Base-by-base conservation (phyloP, 2,888 invertebrate genomes). In the Cetonia aurata region DNA sequence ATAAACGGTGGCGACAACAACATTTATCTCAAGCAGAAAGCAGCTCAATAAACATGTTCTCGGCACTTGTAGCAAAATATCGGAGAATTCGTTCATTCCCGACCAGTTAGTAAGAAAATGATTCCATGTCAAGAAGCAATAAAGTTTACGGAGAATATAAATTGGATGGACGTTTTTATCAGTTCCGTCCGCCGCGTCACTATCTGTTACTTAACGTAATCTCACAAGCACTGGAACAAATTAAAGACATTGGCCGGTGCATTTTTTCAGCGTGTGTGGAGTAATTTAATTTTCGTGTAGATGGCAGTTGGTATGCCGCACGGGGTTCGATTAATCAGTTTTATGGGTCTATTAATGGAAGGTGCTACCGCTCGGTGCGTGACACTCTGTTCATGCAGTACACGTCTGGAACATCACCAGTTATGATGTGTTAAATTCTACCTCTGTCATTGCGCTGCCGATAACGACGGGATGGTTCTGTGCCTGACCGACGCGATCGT, bases 311-410 rank as follows among this genome's bases (percentile, higher is more conserved):
- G 77, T 77, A 78, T 75, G 77, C 76, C 72, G 72, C 59, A 66
- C 70, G 71, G 72, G 75, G 74, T 71, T 78, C 77, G 77, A 81
- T 81, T 80, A 80, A 80, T 81, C 80, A 79, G 79, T 75, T 81
- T 81, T 81, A 81, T 80, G 79, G 80, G 80, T 78, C 80, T 80
- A 81, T 81, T 81, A 81, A 80, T 79, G 80, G 78, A 75, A 74
- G 75, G 77, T 76, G 71, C 60, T 62, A 67, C 75, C 74, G 77
- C 77, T 75, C 71, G 72, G 76, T 78, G 77, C 79, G 79, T 79
- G 79, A 80, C 77, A 74, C 72, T 74, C 73, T 77, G 74, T 74
- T 75, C 75, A 78, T 77, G 76, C 77, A 62, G 70, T 53, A 69
- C 76, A 75, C 76, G 77, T 75, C 71, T 72, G 41, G 67, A 70